Conservation (phyloP, 2,888 invertebrate genomes). For the Thalpophila matura region DNA sequence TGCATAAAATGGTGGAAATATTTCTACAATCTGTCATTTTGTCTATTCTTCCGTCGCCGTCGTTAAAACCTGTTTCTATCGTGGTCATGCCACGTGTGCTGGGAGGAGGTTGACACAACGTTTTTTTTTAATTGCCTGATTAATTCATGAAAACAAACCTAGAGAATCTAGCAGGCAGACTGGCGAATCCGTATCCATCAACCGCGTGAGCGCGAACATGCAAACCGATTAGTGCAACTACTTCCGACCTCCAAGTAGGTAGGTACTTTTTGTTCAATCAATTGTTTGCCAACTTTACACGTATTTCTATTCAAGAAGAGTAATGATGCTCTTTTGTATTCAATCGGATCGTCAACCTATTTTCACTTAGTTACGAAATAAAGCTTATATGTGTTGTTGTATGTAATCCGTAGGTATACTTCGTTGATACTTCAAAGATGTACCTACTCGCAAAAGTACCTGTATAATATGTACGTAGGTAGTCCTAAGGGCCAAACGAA, state of each 20-base stretch:
- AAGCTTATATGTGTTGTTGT: slow-evolving; percentile 19
- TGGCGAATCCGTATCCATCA: background rate
- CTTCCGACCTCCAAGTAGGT: slow-evolving; percentile 22
- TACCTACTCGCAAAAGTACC: background rate
- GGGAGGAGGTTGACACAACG: no score
- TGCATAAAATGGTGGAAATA: no score
- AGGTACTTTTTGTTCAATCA: background rate
- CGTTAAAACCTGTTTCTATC: no score
- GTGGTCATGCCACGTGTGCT: no score
- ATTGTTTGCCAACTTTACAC: slow-evolving; percentile 31
- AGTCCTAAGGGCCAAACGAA: background rate
- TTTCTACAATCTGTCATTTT: no score
- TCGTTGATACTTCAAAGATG: slow-evolving; percentile 6
- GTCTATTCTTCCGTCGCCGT: no score
- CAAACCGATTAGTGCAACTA: background rate
- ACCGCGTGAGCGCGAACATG: background rate
- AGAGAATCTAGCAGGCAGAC: no score
- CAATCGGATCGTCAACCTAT: slow-evolving; percentile 51
- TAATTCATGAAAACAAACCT: no score
- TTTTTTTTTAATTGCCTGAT: no score
- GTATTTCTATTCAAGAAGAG: slow-evolving; percentile 54
- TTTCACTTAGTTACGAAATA: slow-evolving; percentile 59
- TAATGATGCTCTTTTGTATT: slow-evolving; percentile 58
- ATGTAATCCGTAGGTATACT: slow-evolving; percentile 30
- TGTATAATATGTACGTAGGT: background rate